Conservation (phyloP, 2,888 invertebrate species). For the Epirrita christyi region DNA sequence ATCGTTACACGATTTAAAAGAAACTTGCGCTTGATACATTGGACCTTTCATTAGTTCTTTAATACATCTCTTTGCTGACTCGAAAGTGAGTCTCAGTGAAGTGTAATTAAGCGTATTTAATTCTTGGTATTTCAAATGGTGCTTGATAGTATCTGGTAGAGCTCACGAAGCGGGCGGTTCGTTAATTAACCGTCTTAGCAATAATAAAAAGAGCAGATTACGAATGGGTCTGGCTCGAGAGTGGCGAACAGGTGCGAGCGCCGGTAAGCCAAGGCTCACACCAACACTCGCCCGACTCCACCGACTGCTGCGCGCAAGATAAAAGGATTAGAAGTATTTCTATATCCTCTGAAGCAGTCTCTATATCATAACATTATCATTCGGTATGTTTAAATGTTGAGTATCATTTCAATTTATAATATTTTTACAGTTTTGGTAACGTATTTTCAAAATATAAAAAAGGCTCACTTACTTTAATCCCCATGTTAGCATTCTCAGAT, state of each 20-base stretch:
- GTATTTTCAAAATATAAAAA: too few relatives aligned
- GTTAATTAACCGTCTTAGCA: constrained; percentile 61
- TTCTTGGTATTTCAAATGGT: constrained; percentile 8
- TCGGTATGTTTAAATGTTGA: constrained; percentile 34
- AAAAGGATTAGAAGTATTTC: constrained; percentile 74
- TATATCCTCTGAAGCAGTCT: constrained; percentile 51
- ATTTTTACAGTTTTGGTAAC: too few relatives aligned
- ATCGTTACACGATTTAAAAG: constrained; percentile 78
- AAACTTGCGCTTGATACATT: constrained; percentile 64
- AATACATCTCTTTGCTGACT: constrained; percentile 2
- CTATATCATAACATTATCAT: constrained; percentile 37
- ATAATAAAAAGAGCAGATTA: constrained; percentile 67
- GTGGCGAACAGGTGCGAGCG: constrained; percentile 63
- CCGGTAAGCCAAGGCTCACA: constrained; percentile 48
- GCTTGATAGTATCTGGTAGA: constrained; percentile 39
- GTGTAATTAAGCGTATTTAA: constrained; percentile 20
- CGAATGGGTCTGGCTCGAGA: constrained; percentile 51
- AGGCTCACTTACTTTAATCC: too few relatives aligned
- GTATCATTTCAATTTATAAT: too few relatives aligned
- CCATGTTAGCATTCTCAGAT: too few relatives aligned
- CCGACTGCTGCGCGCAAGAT: constrained; percentile 72
- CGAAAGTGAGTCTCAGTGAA: too few relatives aligned
- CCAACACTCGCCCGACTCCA: constrained; percentile 53
- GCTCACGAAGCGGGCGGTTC: constrained; percentile 52
- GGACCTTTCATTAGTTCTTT: constrained; percentile 26